phyloP scores from a whole-genome alignment of 2,888 invertebrate species.

The Rhagonycha fulva region DNA sequence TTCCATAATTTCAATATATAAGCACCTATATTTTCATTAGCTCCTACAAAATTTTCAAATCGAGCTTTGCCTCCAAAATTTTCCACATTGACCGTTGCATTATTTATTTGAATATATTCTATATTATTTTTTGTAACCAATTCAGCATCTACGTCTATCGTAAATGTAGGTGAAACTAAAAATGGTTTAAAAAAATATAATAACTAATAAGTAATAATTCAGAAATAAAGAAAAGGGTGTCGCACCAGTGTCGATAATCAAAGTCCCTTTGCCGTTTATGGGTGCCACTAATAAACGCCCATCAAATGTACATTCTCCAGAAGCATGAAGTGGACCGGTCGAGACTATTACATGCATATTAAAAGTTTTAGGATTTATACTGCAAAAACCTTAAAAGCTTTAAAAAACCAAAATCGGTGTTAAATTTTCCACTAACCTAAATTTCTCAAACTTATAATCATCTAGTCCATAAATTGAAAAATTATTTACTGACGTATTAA shows the following conservation, averaged over 20 bases:
- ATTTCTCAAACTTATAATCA: background rate
- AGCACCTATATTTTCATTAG: background rate
- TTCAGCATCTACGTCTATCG: background rate
- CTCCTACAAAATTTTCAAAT: background rate
- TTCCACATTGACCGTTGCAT: background rate
- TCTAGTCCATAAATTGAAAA: background rate
- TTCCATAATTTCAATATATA: background rate
- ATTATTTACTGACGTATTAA: background rate
- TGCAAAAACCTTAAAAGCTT: background rate
- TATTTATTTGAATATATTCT: background rate
- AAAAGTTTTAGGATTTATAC: background rate
- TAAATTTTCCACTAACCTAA: background rate
- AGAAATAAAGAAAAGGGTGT: too few relatives aligned
- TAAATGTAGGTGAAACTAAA: background rate
- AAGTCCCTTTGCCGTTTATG: background rate
- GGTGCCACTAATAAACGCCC: background rate
- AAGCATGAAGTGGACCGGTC: background rate
- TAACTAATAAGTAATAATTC: background rate
- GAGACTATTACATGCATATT: background rate
- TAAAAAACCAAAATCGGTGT: background rate
- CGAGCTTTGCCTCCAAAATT: background rate
- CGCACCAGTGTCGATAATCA: background rate
- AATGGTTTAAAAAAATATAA: background rate
- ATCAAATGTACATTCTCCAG: background rate
- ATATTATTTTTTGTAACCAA: background rate